A percentile compares a stretch with the other conserved stretches of the same genome.
Conservation (phyloP, 2,113 vertebrate genomes). For the Dipodomys merriami region DNA sequence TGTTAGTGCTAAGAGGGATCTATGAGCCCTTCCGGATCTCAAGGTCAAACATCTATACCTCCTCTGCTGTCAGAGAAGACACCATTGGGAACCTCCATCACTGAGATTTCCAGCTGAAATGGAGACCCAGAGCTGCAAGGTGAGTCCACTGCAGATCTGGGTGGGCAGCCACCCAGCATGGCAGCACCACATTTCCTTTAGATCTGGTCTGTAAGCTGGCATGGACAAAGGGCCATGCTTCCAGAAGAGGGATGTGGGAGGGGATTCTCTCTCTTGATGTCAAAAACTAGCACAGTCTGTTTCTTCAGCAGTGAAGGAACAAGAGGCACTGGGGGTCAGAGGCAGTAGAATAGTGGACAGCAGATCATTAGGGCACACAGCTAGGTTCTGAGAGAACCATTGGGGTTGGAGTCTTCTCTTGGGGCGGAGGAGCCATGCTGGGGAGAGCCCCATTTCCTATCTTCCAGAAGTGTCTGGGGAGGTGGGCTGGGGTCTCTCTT, state of each 20-base stretch:
- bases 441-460: background rate
- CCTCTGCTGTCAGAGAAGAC: background rate
- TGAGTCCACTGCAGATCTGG: background rate
- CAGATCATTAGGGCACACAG: background rate
- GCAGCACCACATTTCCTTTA: background rate
- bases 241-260: background rate
- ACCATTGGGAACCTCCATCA: too few relatives aligned
- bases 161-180: rapidly evolving
- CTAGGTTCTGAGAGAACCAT: background rate
- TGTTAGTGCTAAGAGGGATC: rapidly evolving
- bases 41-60: background rate
- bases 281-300: background rate
- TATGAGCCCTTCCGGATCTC: rapidly evolving
- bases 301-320: background rate
- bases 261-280: background rate
- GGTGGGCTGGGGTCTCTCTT: background rate
- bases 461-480: background rate
- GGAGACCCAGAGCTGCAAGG: background rate
- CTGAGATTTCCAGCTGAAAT: background rate
- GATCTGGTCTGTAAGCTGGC: background rate
- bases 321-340: rapidly evolving
- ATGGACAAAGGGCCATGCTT: background rate
- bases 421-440: background rate
- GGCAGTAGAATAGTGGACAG: rapidly evolving
- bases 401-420: background rate